Percentiles rank a stretch among this genome's conserved stretches.
phyloP scores from a whole-genome alignment of 2,797 vertebrate genomes.

The Petrocephalus schoutedeni region DNA sequence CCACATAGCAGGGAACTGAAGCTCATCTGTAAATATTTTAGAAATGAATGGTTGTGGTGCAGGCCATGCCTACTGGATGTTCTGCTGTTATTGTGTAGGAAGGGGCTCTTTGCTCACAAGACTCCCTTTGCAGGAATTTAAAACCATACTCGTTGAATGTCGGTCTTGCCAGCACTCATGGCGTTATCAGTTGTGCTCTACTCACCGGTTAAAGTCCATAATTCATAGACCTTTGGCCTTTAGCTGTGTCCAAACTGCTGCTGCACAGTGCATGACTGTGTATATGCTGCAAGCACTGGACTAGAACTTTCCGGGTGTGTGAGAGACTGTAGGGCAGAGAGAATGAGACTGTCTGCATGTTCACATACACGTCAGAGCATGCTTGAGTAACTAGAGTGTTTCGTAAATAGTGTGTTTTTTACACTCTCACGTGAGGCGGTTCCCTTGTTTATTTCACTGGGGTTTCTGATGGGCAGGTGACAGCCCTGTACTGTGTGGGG shows the following conservation, averaged over 20 bases:
- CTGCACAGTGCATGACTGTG: not conserved
- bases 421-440: not conserved
- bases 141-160: not conserved
- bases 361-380: not conserved
- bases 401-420: not conserved
- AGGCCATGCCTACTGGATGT: not conserved
- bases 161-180: not conserved
- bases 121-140: not conserved
- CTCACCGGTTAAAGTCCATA: not conserved
- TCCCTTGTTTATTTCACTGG: not conserved
- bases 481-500: not conserved
- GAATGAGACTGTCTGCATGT: not conserved
- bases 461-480: not conserved
- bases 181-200: not conserved
- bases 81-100: conserved; percentile 17
- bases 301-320: not conserved
- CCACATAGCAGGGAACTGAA: conserved; percentile 18
- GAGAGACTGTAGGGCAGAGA: not conserved
- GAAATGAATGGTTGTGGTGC: conserved; percentile 15
- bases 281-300: not conserved
- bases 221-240: not conserved
- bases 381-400: not conserved
- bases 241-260: not conserved
- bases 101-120: not conserved
- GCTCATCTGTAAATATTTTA: conserved; percentile 27